phyloP scores from a whole-genome alignment of 1,140 invertebrate genomes.

The Semibalanus balanoides region DNA sequence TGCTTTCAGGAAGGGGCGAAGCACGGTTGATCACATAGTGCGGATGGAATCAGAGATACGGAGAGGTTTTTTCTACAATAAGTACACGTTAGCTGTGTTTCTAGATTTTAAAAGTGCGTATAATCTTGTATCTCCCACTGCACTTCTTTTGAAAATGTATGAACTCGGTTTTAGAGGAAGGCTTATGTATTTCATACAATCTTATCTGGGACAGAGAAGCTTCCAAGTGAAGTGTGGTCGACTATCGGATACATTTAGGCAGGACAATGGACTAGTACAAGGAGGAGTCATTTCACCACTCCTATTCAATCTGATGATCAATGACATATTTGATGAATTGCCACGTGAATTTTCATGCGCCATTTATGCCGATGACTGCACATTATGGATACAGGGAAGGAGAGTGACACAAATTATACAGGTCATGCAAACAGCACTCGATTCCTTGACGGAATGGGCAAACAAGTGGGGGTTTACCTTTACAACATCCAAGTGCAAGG shows the following conservation, averaged over 20 bases:
- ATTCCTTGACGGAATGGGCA: not conserved
- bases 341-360: not conserved
- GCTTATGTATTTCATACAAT: not conserved
- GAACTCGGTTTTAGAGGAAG: not conserved
- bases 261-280: not conserved
- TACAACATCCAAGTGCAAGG: not conserved
- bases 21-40: too few species aligned
- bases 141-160: not conserved
- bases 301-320: not conserved
- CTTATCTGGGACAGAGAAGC: not conserved
- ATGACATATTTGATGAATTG: not conserved
- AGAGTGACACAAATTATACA: too few species aligned
- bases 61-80: not conserved
- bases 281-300: not conserved
- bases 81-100: not conserved
- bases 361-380: not conserved
- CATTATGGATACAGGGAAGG: not conserved
- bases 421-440: not conserved
- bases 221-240: not conserved
- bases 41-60: too few species aligned
- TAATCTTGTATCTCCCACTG: too few species aligned
- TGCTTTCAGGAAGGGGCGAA: too few species aligned
- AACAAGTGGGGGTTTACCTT: not conserved
- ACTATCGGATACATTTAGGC: not conserved
- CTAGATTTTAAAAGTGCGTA: not conserved